phyloP scores from a whole-genome alignment of 2,113 vertebrate genomes.

The Cinclus mexicanus region DNA sequence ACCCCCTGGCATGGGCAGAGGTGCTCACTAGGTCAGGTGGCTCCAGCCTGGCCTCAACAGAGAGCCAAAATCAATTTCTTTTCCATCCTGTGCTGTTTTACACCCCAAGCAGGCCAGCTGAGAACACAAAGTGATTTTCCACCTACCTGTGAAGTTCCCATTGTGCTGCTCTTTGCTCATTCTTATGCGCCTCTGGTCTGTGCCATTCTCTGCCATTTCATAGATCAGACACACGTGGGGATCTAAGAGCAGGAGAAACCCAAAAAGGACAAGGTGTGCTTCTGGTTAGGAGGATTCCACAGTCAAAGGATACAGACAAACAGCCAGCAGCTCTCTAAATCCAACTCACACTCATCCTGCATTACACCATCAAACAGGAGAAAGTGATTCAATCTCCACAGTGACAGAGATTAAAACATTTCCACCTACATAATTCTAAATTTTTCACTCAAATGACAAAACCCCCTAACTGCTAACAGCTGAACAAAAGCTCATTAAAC shows the following conservation, averaged over 20 bases:
- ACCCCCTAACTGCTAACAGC: background rate
- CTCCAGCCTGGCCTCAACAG: background rate
- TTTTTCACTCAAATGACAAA: slow-evolving; percentile 11
- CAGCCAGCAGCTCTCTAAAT: background rate
- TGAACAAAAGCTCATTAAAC: background rate
- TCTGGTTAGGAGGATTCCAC: background rate
- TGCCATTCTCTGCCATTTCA: slow-evolving; percentile 96
- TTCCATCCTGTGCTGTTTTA: rapidly evolving
- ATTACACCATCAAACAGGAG: background rate
- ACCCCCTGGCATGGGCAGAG: background rate
- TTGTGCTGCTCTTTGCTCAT: slow-evolving; percentile 89
- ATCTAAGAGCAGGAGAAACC: slow-evolving; percentile 37
- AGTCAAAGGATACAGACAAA: background rate
- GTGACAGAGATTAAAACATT: slow-evolving; percentile 41
- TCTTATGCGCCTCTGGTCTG: slow-evolving; percentile 84
- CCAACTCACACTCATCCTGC: background rate
- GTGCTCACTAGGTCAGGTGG: background rate
- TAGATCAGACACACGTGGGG: slow-evolving; percentile 65
- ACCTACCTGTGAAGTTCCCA: slow-evolving; percentile 88
- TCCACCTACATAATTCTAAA: background rate
- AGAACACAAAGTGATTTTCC: background rate
- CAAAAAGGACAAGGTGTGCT: background rate
- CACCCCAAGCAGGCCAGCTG: background rate
- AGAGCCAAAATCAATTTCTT: background rate
- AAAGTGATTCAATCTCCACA: background rate